These are phyloP conservation scores for Hippocampus comes DNA, from an alignment of 2,113 vertebrate species.

Conservation along the genomic window DNA sequence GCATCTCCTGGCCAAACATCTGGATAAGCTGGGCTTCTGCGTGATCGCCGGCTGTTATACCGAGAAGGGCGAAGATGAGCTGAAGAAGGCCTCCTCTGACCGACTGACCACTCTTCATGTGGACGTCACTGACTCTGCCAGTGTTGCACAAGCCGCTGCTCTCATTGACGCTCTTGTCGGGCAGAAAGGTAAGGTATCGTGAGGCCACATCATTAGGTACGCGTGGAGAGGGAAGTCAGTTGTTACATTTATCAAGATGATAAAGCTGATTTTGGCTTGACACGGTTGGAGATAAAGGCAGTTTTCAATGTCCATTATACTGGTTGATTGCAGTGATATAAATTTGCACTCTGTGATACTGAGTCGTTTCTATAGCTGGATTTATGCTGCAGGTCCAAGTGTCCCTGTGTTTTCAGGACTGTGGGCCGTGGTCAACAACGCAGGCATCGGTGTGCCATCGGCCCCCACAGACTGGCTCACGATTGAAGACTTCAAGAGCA, in stretches of 20 bases:
- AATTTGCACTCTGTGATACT: too few relatives aligned
- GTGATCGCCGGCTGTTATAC: constrained; percentile 74
- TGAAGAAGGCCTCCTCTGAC: constrained; percentile 59
- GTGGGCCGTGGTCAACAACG: constrained; percentile 79
- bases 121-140: constrained; percentile 76
- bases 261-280: too few relatives aligned
- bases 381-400: too few relatives aligned
- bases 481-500: constrained; percentile 73
- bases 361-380: too few relatives aligned
- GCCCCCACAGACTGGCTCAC: constrained; percentile 76
- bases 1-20: constrained; percentile 70
- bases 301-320: too few relatives aligned
- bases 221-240: background rate
- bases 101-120: constrained; percentile 72
- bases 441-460: constrained; percentile 66
- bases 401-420: constrained; percentile 68
- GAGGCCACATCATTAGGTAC: too few relatives aligned
- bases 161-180: constrained; percentile 74
- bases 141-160: constrained; percentile 63
- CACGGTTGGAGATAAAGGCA: too few relatives aligned
- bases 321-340: too few relatives aligned
- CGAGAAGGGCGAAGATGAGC: constrained; percentile 67
- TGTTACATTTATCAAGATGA: too few relatives aligned
- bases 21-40: constrained; percentile 72
- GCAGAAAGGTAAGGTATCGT: constrained; percentile 65